Evolutionary conservation across 2,888 invertebrate genomes (phyloP).

Genomic region (Acleris literana): DNA sequence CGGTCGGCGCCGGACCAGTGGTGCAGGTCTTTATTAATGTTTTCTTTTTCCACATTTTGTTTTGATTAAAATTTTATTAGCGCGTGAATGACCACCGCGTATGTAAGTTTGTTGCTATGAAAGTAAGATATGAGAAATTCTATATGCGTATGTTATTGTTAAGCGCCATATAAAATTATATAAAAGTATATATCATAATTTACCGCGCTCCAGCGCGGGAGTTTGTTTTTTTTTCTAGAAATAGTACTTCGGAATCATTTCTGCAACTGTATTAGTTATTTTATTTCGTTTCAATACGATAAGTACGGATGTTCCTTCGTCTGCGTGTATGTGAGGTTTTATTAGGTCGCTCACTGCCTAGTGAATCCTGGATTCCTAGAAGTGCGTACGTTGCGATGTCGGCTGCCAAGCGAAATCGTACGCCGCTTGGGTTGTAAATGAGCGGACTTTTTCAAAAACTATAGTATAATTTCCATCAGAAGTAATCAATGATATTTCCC

Average conservation of each 20-base stretch:
- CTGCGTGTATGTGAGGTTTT: constrained; percentile 27
- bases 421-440: not conserved
- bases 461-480: too few species aligned
- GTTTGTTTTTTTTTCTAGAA: constrained; percentile 32
- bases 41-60: constrained; percentile 53
- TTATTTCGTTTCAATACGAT: constrained; percentile 44
- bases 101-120: constrained; percentile 58
- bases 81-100: constrained; percentile 60
- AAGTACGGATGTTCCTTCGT: constrained; percentile 44
- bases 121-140: constrained; percentile 64
- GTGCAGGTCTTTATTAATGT: constrained; percentile 48
- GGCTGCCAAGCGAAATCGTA: constrained; percentile 8
- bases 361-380: not conserved
- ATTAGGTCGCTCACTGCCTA: not conserved
- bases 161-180: constrained; percentile 69
- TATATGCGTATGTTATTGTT: constrained; percentile 79
- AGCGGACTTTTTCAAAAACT: constrained; percentile 28
- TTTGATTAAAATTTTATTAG: constrained; percentile 75
- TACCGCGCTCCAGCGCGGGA: constrained; percentile 22
- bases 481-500: too few species aligned
- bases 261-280: constrained; percentile 26
- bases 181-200: constrained; percentile 48
- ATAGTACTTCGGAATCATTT: constrained; percentile 25
- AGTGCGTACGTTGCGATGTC: constrained; percentile 21
- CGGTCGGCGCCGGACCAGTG: constrained; percentile 47